A percentile compares a stretch with the other conserved stretches of the same genome.
phyloP scores from a whole-genome alignment of 2,888 invertebrate genomes.

The Tenthredo notha region DNA sequence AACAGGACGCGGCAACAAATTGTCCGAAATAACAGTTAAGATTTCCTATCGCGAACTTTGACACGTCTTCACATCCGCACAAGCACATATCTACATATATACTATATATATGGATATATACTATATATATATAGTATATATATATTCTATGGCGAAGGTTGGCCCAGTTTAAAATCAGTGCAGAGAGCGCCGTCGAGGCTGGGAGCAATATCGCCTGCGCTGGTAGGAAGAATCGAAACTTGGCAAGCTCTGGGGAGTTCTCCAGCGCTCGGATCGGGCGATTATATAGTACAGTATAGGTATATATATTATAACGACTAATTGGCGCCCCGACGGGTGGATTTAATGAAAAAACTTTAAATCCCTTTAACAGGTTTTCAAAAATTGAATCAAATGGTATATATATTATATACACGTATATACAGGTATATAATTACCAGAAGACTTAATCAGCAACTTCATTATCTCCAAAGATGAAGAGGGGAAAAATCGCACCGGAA shows the following conservation, averaged over 20 bases:
- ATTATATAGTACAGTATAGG: neutral
- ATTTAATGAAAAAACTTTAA: conserved; percentile 36
- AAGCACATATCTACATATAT: neutral
- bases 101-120: neutral
- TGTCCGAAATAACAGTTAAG: neutral
- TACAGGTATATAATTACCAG: neutral
- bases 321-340: neutral
- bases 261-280: neutral
- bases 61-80: neutral
- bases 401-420: neutral
- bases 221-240: conserved; percentile 38
- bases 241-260: conserved; percentile 32
- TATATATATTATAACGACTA: conserved; percentile 29
- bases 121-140: neutral
- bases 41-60: neutral
- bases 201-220: conserved; percentile 25
- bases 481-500: neutral
- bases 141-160: neutral
- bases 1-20: neutral
- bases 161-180: conserved; percentile 29
- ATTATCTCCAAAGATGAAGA: conserved; percentile 24
- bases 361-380: neutral
- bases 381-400: neutral
- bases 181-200: conserved; percentile 27
- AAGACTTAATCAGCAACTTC: neutral